Evolutionary conservation across 2,888 invertebrate species (phyloP).

Genomic region (Euplexia lucipara): DNA sequence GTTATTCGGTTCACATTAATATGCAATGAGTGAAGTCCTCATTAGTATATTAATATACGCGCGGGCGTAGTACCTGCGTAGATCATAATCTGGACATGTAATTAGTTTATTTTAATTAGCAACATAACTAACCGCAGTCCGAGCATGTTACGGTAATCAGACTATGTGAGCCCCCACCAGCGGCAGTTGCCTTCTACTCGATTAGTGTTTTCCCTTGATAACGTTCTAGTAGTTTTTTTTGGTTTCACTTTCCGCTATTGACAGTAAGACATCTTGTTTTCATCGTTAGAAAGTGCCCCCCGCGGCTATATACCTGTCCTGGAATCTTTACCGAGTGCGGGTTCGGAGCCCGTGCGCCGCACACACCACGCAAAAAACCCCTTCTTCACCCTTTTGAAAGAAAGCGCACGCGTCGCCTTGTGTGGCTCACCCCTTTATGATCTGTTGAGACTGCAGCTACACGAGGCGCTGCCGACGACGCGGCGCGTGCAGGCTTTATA

Average conservation of each 20-base stretch:
- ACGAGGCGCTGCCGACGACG: conserved; percentile 21
- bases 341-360: conserved; percentile 18
- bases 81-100: conserved; percentile 30
- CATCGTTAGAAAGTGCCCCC: conserved; percentile 24
- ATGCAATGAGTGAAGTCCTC: conserved; percentile 26
- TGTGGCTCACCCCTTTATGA: conserved; percentile 47
- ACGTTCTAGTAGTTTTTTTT: neutral
- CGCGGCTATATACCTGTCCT: conserved; percentile 34
- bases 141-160: conserved; percentile 8
- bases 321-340: neutral
- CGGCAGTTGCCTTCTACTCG: neutral
- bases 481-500: conserved; percentile 2
- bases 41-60: conserved; percentile 19
- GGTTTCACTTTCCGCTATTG: conserved; percentile 36
- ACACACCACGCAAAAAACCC: conserved; percentile 51
- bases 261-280: neutral
- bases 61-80: neutral
- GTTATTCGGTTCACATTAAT: conserved; percentile 16
- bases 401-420: conserved; percentile 57
- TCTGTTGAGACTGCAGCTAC: conserved; percentile 13
- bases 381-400: conserved; percentile 52
- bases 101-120: conserved; percentile 41
- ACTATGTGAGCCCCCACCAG: neutral
- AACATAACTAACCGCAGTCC: conserved; percentile 9
- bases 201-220: neutral